These are phyloP conservation scores for Oryzias woworae DNA, from an alignment of 2,113 vertebrate genomes.

Conservation along the genomic window DNA sequence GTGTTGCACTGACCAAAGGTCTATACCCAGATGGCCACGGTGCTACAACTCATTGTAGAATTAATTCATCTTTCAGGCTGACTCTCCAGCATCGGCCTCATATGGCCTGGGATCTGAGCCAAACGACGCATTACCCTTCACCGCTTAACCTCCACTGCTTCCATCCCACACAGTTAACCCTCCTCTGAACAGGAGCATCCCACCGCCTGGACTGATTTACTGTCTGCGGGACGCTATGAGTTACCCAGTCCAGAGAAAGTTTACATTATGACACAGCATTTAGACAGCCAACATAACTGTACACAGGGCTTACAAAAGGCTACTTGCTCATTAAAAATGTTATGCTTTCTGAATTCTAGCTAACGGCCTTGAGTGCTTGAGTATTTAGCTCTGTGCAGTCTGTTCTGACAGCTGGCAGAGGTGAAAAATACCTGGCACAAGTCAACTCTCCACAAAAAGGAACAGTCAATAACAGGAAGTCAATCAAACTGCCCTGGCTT, in stretches of 20 bases:
- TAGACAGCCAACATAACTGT: conserved; percentile 10
- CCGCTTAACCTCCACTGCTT: conserved; percentile 57
- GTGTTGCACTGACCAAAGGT: conserved; percentile 72
- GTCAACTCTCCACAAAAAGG: conserved; percentile 57
- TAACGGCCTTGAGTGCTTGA: conserved; percentile 52
- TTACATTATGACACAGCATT: conserved; percentile 11
- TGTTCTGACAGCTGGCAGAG: conserved; percentile 69
- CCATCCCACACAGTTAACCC: conserved; percentile 52
- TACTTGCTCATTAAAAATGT: conserved; percentile 54
- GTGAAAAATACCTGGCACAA: conserved; percentile 67
- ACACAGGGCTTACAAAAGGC: conserved; percentile 15
- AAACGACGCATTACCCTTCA: conserved; percentile 68
- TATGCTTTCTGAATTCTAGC: conserved; percentile 47
- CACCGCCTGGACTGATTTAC: conserved; percentile 59
- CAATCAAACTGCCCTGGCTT: conserved; percentile 89
- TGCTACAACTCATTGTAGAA: conserved; percentile 74
- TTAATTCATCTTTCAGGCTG: conserved; percentile 76
- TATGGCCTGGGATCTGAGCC: conserved; percentile 60
- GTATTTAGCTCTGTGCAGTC: conserved; percentile 58
- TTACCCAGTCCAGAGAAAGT: conserved; percentile 36
- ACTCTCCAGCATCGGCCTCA: conserved; percentile 47
- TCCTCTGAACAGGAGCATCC: conserved; percentile 56
- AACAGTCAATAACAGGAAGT: conserved; percentile 94
- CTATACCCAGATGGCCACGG: conserved; percentile 76
- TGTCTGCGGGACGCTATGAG: conserved; percentile 32